These are phyloP conservation scores for Cantharis lateralis DNA, from an alignment of 2,888 invertebrate genomes.

Conservation along the genomic window DNA sequence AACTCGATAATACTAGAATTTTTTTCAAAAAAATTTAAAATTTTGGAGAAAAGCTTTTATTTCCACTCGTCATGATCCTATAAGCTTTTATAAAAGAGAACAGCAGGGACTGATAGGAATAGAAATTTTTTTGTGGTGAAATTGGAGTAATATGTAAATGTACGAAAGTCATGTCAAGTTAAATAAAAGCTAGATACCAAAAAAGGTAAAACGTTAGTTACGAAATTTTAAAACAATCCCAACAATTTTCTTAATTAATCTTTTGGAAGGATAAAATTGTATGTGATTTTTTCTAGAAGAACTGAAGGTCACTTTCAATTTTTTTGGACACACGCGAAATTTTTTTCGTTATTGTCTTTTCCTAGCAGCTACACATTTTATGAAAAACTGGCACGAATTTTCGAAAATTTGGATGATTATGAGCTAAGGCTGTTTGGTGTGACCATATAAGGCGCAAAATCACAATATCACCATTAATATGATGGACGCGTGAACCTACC, in stretches of 20 bases:
- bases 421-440: constrained; percentile 19
- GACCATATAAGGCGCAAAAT: constrained; percentile 22
- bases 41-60: no score
- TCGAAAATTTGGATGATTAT: constrained; percentile 3
- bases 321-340: not conserved
- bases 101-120: no score
- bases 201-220: not conserved
- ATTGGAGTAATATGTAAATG: no score
- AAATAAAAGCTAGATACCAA: no score
- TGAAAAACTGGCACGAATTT: not conserved
- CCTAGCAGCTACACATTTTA: not conserved
- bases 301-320: not conserved
- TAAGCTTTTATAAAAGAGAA: no score
- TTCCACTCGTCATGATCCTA: no score
- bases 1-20: not conserved
- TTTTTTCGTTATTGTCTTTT: not conserved
- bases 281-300: not conserved
- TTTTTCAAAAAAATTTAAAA: not conserved
- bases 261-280: constrained; percentile 2
- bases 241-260: not conserved
- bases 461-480: constrained; percentile 11
- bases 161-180: no score
- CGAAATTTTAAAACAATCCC: not conserved
- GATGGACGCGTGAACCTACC: not conserved
- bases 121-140: no score